These are phyloP conservation scores for Danio jaintianensis DNA, from an alignment of 2,797 vertebrate species.

Conservation along the genomic window DNA sequence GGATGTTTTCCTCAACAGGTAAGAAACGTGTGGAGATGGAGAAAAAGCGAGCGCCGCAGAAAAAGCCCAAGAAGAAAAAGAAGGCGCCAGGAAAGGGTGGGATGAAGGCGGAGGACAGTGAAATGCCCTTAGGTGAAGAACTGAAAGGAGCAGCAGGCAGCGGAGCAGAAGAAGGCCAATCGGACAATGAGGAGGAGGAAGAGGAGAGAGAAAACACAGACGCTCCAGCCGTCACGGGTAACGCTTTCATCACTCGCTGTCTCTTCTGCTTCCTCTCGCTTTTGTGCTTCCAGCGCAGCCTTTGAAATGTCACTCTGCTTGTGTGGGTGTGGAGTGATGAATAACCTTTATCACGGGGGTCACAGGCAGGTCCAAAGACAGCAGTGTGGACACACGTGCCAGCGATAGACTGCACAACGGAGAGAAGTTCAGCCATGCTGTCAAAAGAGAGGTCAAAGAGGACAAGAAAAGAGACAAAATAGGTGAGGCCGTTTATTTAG, in stretches of 20 bases:
- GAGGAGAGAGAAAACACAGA: slow-evolving; percentile 57
- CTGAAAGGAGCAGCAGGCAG: slow-evolving; percentile 56
- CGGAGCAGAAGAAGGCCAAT: slow-evolving; percentile 71
- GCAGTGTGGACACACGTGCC: slow-evolving; percentile 41
- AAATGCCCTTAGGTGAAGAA: slow-evolving; percentile 70
- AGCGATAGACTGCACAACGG: slow-evolving; percentile 64
- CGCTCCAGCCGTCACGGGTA: slow-evolving; percentile 71
- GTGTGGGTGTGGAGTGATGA: slow-evolving; percentile 18
- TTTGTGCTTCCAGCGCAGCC: slow-evolving; percentile 11
- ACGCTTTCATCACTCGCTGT: slow-evolving; percentile 16
- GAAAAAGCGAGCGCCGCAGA: slow-evolving; percentile 84
- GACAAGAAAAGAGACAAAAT: slow-evolving; percentile 83
- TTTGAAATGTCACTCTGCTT: slow-evolving; percentile 39
- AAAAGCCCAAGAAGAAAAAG: slow-evolving; percentile 89
- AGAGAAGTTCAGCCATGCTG: slow-evolving; percentile 49
- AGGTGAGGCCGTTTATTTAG: slow-evolving; percentile 69
- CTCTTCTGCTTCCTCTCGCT: neutral
- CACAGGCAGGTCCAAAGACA: slow-evolving; percentile 64
- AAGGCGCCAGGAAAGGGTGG: slow-evolving; percentile 67
- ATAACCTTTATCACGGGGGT: slow-evolving; percentile 32
- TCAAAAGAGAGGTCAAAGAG: slow-evolving; percentile 75
- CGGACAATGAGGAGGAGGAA: slow-evolving; percentile 82
- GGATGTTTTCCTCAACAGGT: slow-evolving; percentile 72
- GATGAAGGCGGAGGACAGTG: slow-evolving; percentile 7
- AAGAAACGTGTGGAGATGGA: slow-evolving; percentile 87